A percentile compares a stretch with the other conserved stretches of the same genome.
Conservation (phyloP, 2,797 vertebrate genomes). For the Microctenopoma lineatum region DNA sequence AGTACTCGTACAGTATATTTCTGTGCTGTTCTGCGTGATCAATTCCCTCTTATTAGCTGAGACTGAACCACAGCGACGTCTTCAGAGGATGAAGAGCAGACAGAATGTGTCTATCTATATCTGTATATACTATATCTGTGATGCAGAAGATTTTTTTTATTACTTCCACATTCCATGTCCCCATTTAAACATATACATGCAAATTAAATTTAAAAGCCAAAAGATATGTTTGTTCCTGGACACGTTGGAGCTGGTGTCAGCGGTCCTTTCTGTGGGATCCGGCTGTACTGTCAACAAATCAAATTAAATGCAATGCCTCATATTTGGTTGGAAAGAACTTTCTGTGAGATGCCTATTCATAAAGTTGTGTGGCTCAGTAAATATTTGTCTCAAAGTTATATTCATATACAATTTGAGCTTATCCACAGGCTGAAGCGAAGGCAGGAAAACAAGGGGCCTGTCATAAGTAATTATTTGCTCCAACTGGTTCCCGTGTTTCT, state of each 20-base stretch:
- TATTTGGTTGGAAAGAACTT: constrained; percentile 31
- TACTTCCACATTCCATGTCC: constrained; percentile 35
- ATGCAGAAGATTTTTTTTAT: constrained; percentile 58
- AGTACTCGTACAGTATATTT: neutral
- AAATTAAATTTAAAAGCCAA: constrained; percentile 38
- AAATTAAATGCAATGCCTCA: constrained; percentile 60
- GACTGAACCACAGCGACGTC: constrained; percentile 46
- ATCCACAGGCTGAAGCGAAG: constrained; percentile 4
- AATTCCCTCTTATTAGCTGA: constrained; percentile 63
- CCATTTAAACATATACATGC: constrained; percentile 50
- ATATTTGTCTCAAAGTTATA: constrained; percentile 43
- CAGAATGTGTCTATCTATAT: constrained; percentile 45
- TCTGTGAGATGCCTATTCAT: constrained; percentile 28
- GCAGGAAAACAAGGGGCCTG: constrained; percentile 9
- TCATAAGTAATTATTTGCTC: constrained; percentile 16
- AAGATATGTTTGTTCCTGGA: constrained; percentile 47
- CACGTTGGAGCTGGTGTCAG: constrained; percentile 36
- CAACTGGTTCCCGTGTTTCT: constrained; percentile 12
- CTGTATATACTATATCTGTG: too few relatives aligned
- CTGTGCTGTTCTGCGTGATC: constrained; percentile 26
- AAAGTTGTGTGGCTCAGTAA: constrained; percentile 22
- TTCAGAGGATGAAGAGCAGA: constrained; percentile 35
- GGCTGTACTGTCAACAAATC: constrained; percentile 52
- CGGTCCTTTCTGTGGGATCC: constrained; percentile 29
- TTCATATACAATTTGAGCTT: constrained; percentile 12